Conservation (phyloP, 2,113 vertebrate genomes). For the Corythoichthys intestinalis region DNA sequence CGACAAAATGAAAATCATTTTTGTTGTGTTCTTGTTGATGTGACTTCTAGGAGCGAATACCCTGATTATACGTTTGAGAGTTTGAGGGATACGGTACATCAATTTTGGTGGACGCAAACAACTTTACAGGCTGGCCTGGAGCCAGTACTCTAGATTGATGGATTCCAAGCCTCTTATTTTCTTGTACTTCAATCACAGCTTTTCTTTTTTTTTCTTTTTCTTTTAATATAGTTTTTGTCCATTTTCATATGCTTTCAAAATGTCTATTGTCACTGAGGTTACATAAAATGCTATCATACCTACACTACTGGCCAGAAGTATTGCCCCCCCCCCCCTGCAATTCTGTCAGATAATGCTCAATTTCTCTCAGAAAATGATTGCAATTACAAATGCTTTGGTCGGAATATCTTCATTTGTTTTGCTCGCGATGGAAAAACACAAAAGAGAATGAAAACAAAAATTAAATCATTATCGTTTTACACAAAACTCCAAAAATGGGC, state of each 20-base stretch:
- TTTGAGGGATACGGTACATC: slow-evolving; percentile 17
- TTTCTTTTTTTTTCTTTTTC: slow-evolving; percentile 4
- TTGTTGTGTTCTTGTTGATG: slow-evolving; percentile 7
- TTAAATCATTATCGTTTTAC: no score
- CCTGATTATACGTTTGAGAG: slow-evolving; percentile 18
- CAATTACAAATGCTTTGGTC: no score
- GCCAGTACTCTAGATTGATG: slow-evolving; percentile 11
- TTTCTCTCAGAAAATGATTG: no score
- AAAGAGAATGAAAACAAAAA: no score
- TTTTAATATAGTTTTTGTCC: slow-evolving; percentile 3
- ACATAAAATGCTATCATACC: neutral
- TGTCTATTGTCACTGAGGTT: neutral
- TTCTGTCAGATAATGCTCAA: no score
- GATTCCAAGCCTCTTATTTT: slow-evolving; percentile 24
- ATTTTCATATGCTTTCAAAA: neutral
- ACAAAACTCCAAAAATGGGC: no score
- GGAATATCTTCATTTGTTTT: no score
- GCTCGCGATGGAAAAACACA: no score
- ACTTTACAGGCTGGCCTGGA: slow-evolving; percentile 17
- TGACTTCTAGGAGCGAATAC: slow-evolving; percentile 16
- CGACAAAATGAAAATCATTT: slow-evolving; percentile 7
- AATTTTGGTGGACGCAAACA: slow-evolving; percentile 21
- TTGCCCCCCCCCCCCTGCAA: no score
- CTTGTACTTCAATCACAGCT: neutral
- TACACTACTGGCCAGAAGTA: neutral